phyloP scores from a whole-genome alignment of 2,113 vertebrate genomes.

The Apteryx mantelli region DNA sequence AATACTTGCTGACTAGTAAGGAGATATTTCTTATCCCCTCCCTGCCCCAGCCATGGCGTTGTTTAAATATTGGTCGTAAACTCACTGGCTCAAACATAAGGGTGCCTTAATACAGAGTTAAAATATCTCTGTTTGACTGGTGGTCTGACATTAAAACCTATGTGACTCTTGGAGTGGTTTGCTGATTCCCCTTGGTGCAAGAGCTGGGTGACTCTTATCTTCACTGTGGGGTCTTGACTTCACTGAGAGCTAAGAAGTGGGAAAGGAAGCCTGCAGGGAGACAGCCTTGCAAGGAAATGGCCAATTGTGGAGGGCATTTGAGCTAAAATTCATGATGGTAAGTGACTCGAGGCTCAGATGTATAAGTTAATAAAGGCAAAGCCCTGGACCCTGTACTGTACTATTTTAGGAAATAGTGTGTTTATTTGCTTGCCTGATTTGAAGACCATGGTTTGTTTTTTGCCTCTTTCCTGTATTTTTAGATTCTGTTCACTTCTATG shows the following conservation, averaged over 20 bases:
- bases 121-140: background rate
- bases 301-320: background rate
- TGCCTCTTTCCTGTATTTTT: background rate
- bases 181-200: background rate
- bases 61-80: background rate
- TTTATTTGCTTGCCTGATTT: conserved; percentile 27
- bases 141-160: background rate
- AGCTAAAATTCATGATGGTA: background rate
- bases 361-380: background rate
- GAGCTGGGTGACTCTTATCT: background rate
- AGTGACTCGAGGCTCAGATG: background rate
- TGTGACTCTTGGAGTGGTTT: background rate
- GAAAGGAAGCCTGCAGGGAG: background rate
- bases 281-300: background rate
- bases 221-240: background rate
- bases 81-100: background rate
- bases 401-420: background rate
- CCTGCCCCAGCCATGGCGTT: background rate
- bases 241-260: accelerated
- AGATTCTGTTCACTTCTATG: background rate
- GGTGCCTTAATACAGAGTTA: background rate
- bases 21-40: background rate
- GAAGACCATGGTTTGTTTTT: background rate
- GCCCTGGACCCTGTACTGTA: background rate
- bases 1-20: background rate